Evolutionary conservation across 2,113 vertebrate genomes (phyloP).

Genomic region (Marmota monax): DNA sequence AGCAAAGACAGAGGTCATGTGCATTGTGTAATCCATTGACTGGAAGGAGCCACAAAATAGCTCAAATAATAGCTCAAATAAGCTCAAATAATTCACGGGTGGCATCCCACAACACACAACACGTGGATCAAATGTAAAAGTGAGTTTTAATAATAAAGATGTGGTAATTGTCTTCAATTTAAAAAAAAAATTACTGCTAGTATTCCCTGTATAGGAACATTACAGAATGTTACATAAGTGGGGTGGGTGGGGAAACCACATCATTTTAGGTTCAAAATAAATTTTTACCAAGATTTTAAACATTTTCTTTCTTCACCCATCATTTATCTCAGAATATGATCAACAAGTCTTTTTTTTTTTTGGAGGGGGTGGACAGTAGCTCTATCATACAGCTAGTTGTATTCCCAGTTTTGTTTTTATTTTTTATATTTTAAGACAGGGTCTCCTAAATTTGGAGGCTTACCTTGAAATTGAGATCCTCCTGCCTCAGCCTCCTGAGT

Average conservation of each 20-base stretch:
- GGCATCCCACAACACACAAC: neutral
- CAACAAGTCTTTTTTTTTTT: neutral
- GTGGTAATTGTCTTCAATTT: neutral
- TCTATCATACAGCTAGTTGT: too few species aligned
- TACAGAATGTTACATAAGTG: neutral
- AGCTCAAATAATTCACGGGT: too few species aligned
- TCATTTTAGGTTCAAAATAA: neutral
- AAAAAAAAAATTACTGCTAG: neutral
- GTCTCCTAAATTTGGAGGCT: too few species aligned
- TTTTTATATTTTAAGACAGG: too few species aligned
- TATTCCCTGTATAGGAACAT: neutral
- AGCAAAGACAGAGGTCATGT: too few species aligned
- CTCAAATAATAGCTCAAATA: too few species aligned
- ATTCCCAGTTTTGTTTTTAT: too few species aligned
- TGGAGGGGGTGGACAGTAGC: too few species aligned
- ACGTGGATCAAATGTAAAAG: neutral
- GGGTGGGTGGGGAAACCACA: rapidly evolving
- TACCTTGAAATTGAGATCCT: too few species aligned
- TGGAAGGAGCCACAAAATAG: too few species aligned
- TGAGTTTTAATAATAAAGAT: neutral
- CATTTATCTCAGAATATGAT: neutral
- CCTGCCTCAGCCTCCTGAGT: too few species aligned
- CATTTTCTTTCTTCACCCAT: neutral
- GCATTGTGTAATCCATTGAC: too few species aligned
- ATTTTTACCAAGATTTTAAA: slow-evolving; percentile 22